A percentile compares a stretch with the other conserved stretches of the same genome.
phyloP scores from a whole-genome alignment of 2,888 invertebrate species.

The Pandemis heparana region DNA sequence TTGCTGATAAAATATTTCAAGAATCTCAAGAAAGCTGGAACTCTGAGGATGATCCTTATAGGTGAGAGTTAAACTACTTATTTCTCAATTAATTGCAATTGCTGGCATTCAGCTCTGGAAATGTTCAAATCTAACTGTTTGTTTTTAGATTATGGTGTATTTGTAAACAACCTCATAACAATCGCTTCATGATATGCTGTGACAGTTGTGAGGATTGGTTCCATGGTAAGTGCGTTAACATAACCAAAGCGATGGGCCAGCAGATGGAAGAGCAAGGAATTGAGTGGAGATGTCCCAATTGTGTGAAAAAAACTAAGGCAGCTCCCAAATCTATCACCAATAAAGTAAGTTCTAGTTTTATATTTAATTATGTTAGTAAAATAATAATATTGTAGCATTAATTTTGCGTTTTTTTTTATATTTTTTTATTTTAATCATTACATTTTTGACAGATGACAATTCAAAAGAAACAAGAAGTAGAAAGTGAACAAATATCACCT shows the following conservation, averaged over 20 bases:
- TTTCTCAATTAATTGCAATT: not conserved
- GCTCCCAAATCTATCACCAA: conserved; percentile 59
- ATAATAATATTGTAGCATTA: too few relatives aligned
- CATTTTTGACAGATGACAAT: conserved; percentile 28
- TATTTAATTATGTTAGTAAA: not conserved
- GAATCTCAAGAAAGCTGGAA: conserved; percentile 89
- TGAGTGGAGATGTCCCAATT: conserved; percentile 96
- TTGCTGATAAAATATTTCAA: conserved; percentile 73
- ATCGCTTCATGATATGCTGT: conserved; percentile 99
- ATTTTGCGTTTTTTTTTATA: too few relatives aligned
- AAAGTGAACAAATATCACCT: conserved; percentile 49
- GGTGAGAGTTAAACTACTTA: conserved; percentile 64
- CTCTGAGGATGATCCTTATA: conserved; percentile 97
- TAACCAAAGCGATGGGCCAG: conserved; percentile 95
- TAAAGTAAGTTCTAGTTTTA: conserved; percentile 48
- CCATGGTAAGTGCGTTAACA: conserved; percentile 98
- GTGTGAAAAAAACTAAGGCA: conserved; percentile 86
- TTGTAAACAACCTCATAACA: conserved; percentile 97
- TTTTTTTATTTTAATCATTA: not conserved
- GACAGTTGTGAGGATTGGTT: conserved; percentile 99
- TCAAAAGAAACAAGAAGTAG: conserved; percentile 52
- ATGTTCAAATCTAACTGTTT: not conserved
- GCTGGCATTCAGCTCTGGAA: not conserved
- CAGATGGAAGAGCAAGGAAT: conserved; percentile 96
- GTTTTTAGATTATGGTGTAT: conserved; percentile 94